Conservation (phyloP, 2,797 vertebrate genomes). For the Lacerta viridis region DNA sequence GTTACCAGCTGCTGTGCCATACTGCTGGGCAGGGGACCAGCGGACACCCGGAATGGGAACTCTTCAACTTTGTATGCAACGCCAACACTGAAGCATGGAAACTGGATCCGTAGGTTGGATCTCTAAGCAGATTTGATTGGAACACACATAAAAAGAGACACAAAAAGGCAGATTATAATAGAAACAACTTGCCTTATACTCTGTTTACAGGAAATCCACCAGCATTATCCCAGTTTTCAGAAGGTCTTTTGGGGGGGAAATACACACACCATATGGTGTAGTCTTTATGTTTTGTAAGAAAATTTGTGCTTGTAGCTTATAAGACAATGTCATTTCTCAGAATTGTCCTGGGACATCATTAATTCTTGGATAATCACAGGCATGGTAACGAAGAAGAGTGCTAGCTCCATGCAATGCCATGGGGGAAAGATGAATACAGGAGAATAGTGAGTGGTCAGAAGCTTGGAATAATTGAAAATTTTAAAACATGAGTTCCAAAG, state of each 20-base stretch:
- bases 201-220: not conserved
- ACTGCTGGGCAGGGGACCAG: constrained; percentile 25
- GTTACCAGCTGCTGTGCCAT: constrained; percentile 34
- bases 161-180: not conserved
- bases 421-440: not conserved
- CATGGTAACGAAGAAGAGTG: too few relatives aligned
- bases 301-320: not conserved
- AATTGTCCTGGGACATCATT: not conserved
- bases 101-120: constrained; percentile 25
- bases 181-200: not conserved
- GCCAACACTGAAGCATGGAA: constrained; percentile 17
- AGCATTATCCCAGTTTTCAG: not conserved
- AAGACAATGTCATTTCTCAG: not conserved
- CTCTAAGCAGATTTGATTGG: not conserved
- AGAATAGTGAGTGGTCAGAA: not conserved
- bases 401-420: not conserved
- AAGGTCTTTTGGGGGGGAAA: not conserved
- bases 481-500: not conserved
- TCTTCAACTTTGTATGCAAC: constrained; percentile 1
- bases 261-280: too few relatives aligned
- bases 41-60: not conserved
- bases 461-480: not conserved
- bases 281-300: not conserved
- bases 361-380: not conserved
- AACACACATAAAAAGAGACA: not conserved